Evolutionary conservation across 2,888 invertebrate species (phyloP).

Genomic region (Cheilosia impressa): DNA sequence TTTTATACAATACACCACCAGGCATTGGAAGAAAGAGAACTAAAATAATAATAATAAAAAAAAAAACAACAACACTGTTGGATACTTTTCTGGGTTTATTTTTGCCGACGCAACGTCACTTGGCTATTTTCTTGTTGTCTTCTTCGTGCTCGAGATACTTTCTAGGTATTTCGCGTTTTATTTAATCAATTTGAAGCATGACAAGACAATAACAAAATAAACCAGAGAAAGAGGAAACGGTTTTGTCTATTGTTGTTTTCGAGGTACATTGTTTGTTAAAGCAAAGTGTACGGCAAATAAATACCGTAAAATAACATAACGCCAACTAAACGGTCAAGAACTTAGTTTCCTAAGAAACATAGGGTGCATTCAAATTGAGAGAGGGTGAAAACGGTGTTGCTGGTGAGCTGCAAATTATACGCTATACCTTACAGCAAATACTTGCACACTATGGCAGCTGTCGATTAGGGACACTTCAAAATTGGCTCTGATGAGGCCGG

Average conservation of each 20-base stretch:
- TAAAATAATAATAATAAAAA: no score
- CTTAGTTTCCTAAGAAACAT: neutral
- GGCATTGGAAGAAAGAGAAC: neutral
- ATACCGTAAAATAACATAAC: constrained; percentile 32
- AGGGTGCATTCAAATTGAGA: constrained; percentile 19
- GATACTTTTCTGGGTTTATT: constrained; percentile 41
- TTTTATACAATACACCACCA: constrained; percentile 26
- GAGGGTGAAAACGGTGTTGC: constrained; percentile 12
- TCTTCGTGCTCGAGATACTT: constrained; percentile 18
- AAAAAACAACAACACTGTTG: constrained; percentile 16
- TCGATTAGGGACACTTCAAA: neutral
- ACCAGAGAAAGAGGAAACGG: neutral
- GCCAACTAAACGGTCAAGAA: constrained; percentile 1
- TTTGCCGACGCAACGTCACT: constrained; percentile 30
- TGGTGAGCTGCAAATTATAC: constrained; percentile 7
- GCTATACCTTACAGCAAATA: neutral
- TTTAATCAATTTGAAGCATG: constrained; percentile 35
- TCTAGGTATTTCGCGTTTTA: constrained; percentile 49
- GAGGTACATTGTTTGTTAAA: constrained; percentile 4
- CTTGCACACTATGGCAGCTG: neutral
- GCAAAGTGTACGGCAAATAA: constrained; percentile 4
- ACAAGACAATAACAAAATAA: constrained; percentile 19
- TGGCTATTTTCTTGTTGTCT: constrained; percentile 23
- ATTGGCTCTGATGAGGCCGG: no score
- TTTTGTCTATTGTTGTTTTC: constrained; percentile 1